phyloP scores from a whole-genome alignment of 2,113 vertebrate genomes.

The Hippocampus guttulatus region DNA sequence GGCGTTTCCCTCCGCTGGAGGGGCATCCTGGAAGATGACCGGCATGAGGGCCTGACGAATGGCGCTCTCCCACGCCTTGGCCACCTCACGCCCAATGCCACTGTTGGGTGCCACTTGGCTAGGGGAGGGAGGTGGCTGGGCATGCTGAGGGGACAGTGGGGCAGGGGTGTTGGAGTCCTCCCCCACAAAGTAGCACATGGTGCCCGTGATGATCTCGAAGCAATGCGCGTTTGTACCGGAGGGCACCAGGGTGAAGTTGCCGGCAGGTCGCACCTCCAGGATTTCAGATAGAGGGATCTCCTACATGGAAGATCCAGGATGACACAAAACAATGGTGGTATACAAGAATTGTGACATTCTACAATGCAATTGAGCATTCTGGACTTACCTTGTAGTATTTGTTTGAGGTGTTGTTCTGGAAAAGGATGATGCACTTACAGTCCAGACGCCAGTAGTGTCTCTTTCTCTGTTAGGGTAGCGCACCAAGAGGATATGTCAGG shows the following conservation, averaged over 20 bases:
- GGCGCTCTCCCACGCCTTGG: conserved; percentile 79
- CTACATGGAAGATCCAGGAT: conserved; percentile 46
- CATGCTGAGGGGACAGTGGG: conserved; percentile 23
- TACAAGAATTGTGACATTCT: not conserved
- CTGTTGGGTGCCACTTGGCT: conserved; percentile 68
- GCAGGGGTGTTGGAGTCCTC: conserved; percentile 72
- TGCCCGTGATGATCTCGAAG: conserved; percentile 83
- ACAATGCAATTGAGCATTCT: not conserved
- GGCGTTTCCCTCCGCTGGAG: conserved; percentile 68
- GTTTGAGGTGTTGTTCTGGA: conserved; percentile 87
- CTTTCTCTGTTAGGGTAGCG: conserved; percentile 74
- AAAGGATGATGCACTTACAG: conserved; percentile 87
- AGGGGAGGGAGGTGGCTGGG: conserved; percentile 56
- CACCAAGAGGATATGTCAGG: conserved; percentile 5
- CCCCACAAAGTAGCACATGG: conserved; percentile 82
- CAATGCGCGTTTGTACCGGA: conserved; percentile 81
- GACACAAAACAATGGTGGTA: not conserved
- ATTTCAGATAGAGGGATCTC: conserved; percentile 87
- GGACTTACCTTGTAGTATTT: conserved; percentile 85
- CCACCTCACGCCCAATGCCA: conserved; percentile 76
- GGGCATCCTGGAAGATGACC: conserved; percentile 81
- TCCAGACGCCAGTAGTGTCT: conserved; percentile 87
- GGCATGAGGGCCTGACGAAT: conserved; percentile 89
- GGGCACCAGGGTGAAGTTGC: conserved; percentile 76
- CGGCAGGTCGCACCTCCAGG: conserved; percentile 73